phyloP scores from a whole-genome alignment of 2,888 invertebrate genomes.

The Apotomis betuletana region DNA sequence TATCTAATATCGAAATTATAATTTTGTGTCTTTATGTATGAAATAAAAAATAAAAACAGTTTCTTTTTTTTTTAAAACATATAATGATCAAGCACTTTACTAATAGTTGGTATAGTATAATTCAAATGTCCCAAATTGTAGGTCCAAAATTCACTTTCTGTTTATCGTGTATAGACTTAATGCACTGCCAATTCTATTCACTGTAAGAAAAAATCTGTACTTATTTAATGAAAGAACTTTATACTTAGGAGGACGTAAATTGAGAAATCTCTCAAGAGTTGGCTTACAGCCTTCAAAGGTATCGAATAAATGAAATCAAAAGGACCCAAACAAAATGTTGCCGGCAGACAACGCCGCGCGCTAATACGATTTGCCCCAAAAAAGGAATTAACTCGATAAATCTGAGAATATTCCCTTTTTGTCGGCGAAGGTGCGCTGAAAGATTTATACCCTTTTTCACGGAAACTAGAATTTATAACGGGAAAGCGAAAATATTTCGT shows the following conservation, averaged over 20 bases:
- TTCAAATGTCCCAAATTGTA: too few relatives aligned
- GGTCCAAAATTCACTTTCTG: too few relatives aligned
- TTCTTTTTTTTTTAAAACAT: too few relatives aligned
- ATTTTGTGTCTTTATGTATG: too few relatives aligned
- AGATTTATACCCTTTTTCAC: slow-evolving; percentile 41
- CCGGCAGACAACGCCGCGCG: neutral
- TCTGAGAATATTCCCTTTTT: slow-evolving; percentile 42
- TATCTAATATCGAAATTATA: neutral
- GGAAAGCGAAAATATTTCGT: slow-evolving; percentile 37
- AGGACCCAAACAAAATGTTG: slow-evolving; percentile 2
- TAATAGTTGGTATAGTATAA: too few relatives aligned
- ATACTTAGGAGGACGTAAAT: neutral
- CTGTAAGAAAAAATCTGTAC: neutral
- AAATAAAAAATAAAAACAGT: too few relatives aligned
- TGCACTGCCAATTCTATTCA: too few relatives aligned
- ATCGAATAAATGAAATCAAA: neutral
- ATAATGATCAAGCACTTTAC: too few relatives aligned
- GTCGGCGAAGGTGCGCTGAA: slow-evolving; percentile 37
- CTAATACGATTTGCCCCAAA: slow-evolving; percentile 13
- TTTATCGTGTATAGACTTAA: too few relatives aligned
- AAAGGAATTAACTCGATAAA: slow-evolving; percentile 44
- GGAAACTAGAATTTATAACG: slow-evolving; percentile 40
- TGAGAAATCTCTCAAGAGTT: neutral
- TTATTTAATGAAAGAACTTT: neutral
- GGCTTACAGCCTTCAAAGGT: neutral